A percentile compares a stretch with the other conserved stretches of the same genome.
Evolutionary conservation across 2,888 invertebrate species (phyloP).

Genomic region (Pachycephus smyrnensis): DNA sequence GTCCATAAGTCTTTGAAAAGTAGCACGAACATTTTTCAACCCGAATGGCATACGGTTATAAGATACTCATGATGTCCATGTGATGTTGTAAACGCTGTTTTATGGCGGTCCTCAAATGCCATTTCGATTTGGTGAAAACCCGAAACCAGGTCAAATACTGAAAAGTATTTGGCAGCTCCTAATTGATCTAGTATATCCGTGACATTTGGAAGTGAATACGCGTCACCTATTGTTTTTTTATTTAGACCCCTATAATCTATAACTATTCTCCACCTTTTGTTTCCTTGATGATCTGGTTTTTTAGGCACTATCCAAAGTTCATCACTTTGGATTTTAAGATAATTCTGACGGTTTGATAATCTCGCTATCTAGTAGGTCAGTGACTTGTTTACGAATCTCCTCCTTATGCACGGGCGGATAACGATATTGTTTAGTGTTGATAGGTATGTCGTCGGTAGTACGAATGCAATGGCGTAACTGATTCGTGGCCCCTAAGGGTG

Average conservation of each 20-base stretch:
- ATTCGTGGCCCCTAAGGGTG: too few species aligned
- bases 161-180: slow-evolving; percentile 56
- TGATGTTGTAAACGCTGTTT: slow-evolving; percentile 57
- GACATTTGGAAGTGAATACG: slow-evolving; percentile 57
- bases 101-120: slow-evolving; percentile 40
- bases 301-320: not conserved
- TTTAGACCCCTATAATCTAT: slow-evolving; percentile 10
- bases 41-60: slow-evolving; percentile 57
- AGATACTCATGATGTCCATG: slow-evolving; percentile 53
- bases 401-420: too few species aligned
- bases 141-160: slow-evolving; percentile 56
- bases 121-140: slow-evolving; percentile 61
- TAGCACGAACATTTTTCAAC: slow-evolving; percentile 61
- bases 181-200: slow-evolving; percentile 57
- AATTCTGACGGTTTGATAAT: too few species aligned
- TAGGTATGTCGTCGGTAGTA: too few species aligned
- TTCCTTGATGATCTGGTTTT: slow-evolving; percentile 11
- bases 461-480: too few species aligned
- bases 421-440: too few species aligned
- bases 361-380: too few species aligned
- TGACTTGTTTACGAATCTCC: too few species aligned
- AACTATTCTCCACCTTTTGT: slow-evolving; percentile 3
- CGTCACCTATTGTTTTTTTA: slow-evolving; percentile 13
- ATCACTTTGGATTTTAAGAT: too few species aligned
- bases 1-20: slow-evolving; percentile 61